phyloP scores from a whole-genome alignment of 1,140 invertebrate genomes.

The Stratiolaelaps scimitus region DNA sequence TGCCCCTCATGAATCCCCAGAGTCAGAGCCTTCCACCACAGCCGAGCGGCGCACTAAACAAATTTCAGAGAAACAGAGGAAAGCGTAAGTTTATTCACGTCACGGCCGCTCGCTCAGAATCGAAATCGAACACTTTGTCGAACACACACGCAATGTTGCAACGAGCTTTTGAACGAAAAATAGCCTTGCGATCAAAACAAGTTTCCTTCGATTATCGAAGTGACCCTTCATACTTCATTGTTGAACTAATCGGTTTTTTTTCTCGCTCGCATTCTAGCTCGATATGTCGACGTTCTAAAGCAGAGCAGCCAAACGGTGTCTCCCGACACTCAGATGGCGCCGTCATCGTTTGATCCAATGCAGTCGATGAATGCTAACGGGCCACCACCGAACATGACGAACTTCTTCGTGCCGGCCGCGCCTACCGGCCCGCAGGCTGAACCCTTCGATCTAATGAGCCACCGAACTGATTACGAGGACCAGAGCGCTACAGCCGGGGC shows the following conservation, averaged over 20 bases:
- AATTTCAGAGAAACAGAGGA: no score
- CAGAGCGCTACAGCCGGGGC: neutral
- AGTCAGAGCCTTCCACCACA: no score
- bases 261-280: neutral
- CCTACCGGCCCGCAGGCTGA: neutral
- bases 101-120: no score
- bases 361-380: neutral
- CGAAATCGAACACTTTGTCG: no score
- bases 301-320: neutral
- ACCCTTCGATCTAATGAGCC: neutral
- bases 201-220: no score
- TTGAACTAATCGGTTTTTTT: neutral
- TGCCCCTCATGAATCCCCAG: no score
- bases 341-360: neutral
- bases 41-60: no score
- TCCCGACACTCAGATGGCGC: neutral
- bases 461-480: conserved; percentile 1
- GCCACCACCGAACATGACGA: neutral
- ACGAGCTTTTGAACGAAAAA: neutral
- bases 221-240: no score
- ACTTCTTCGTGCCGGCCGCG: neutral
- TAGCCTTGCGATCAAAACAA: neutral
- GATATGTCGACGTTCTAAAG: conserved; percentile 1
- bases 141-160: neutral
- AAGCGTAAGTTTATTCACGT: no score